Base-by-base conservation (phyloP, 1,140 invertebrate species). In the Ceratosolen solmsi region DNA sequence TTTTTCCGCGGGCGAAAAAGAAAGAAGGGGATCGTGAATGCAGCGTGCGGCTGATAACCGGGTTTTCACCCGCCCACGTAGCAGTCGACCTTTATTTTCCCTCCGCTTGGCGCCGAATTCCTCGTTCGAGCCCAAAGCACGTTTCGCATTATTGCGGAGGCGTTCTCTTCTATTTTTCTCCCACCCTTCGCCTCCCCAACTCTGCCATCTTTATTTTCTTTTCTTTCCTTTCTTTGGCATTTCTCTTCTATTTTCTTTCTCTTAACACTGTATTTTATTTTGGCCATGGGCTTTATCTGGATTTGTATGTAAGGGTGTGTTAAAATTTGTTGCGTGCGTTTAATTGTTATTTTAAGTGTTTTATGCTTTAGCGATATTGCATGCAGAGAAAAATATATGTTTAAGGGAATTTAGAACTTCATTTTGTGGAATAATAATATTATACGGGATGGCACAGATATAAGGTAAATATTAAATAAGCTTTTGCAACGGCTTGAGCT, bases 91-190 rank as follows among this genome's bases (percentile, higher is more conserved):
- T 80, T 80, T 80, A 74, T 80, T 80, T 74, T 54, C 38, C 41
- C 51, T 74, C 20, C 49, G 30, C 22, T 22, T 36, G 71, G 84
- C 85, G 80, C 83, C 79, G 83, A 87, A 86, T 87, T 88, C 86
- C 84, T 85, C 83, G 84, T 86, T 88, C 85, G 83, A 82, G 85
- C 85, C 84, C 86, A 82, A 82, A 89, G 88, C 87, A 89, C 87
- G 87, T 89, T 87, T 86, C 87, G 85, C 87, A 88, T 89, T 88
- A 88, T 88, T 86, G 85, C 84, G 82, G 83, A 85, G 84, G 82
- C 83, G 84, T 82, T 85, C 80, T 86, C 77, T 65, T 72, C 83
- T 82, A 81, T 75, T 84, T 81, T 76, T 84, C 41, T 22, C 51
- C 51, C 20, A 56, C 77, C 49, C 65, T 51, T 22, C 22, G 30